These are phyloP conservation scores for Aplochiton taeniatus DNA, from an alignment of 2,797 vertebrate species.

Conservation along the genomic window DNA sequence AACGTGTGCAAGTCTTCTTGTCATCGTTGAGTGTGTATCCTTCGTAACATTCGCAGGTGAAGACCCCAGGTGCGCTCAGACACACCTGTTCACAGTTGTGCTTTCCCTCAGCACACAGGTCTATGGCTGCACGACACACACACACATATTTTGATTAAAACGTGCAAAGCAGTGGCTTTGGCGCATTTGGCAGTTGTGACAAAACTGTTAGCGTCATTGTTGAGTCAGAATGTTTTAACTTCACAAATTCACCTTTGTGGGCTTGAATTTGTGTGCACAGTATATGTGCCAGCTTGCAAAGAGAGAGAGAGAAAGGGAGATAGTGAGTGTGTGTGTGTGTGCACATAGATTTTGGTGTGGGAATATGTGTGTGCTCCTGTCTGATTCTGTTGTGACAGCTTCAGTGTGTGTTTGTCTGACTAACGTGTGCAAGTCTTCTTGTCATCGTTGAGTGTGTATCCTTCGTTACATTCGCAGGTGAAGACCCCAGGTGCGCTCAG, in stretches of 20 bases:
- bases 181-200: background rate
- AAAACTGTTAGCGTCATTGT: background rate
- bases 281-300: too few relatives aligned
- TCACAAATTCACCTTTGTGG: too few relatives aligned
- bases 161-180: constrained; percentile 9
- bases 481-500: constrained; percentile 76
- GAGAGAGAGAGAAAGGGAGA: too few relatives aligned
- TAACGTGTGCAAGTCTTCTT: constrained; percentile 72
- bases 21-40: constrained; percentile 81
- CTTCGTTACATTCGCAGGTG: constrained; percentile 78
- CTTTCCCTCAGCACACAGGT: constrained; percentile 73
- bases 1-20: constrained; percentile 80
- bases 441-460: constrained; percentile 84
- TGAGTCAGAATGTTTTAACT: too few relatives aligned
- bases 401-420: constrained; percentile 25
- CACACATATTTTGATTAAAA: constrained; percentile 6
- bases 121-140: constrained; percentile 64
- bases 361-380: background rate
- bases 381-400: background rate
- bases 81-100: constrained; percentile 83
- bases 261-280: background rate
- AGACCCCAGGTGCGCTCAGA: constrained; percentile 65
- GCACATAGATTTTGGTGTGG: too few relatives aligned
- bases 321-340: too few relatives aligned
- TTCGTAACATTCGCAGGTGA: constrained; percentile 68